Percentiles rank a stretch among this genome's conserved stretches.
phyloP scores from a whole-genome alignment of 2,797 vertebrate genomes.

The Notoglanidium macrostoma region DNA sequence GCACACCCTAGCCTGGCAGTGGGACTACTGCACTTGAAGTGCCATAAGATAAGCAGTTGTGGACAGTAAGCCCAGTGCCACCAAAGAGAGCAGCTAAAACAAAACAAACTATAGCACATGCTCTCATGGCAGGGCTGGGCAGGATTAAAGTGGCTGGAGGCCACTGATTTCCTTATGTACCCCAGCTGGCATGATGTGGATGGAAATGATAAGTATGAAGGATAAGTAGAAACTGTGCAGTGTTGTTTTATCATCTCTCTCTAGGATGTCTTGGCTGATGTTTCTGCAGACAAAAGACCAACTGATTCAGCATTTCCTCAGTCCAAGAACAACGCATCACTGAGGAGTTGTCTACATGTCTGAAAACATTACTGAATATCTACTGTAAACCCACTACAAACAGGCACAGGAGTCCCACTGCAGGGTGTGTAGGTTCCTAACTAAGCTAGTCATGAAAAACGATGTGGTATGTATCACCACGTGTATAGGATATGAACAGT shows the following conservation, averaged over 20 bases:
- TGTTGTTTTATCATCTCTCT: neutral
- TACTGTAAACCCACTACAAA: neutral
- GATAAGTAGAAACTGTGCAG: neutral
- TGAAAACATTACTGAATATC: neutral
- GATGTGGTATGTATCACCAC: neutral
- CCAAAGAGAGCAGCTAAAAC: neutral
- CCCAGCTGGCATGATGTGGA: neutral
- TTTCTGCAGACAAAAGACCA: neutral
- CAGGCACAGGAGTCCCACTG: neutral
- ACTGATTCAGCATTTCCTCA: neutral
- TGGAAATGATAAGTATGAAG: neutral
- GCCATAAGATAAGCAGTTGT: neutral
- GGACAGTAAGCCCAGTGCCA: neutral
- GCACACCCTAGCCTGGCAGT: neutral
- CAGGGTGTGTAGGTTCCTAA: neutral
- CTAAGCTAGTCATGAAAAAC: neutral
- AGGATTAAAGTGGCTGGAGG: neutral
- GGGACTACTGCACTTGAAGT: neutral
- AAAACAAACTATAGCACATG: neutral
- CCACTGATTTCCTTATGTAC: neutral
- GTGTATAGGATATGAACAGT: neutral
- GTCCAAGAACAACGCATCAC: neutral
- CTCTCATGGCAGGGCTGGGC: neutral
- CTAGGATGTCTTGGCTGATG: neutral
- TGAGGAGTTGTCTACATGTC: neutral